A percentile compares a stretch with the other conserved stretches of the same genome.
phyloP scores from a whole-genome alignment of 2,113 vertebrate species.

The Martes martes region DNA sequence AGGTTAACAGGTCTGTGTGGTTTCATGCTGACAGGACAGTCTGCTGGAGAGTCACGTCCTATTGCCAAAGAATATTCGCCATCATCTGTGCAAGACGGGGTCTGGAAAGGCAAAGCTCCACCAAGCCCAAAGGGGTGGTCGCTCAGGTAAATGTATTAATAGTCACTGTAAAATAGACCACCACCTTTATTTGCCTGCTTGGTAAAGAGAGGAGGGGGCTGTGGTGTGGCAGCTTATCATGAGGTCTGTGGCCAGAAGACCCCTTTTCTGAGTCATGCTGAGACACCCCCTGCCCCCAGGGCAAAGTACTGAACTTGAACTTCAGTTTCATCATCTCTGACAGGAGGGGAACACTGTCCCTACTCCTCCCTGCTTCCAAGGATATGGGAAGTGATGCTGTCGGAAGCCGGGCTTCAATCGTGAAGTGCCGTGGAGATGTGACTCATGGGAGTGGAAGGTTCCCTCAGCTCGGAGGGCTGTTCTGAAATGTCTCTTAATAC shows the following conservation, averaged over 20 bases:
- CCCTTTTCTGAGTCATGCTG: not conserved
- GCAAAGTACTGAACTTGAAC: not conserved
- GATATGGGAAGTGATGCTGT: not conserved
- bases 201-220: not conserved
- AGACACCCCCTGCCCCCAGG: not conserved
- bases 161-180: not conserved
- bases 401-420: too few relatives aligned
- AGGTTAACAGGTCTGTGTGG: not conserved
- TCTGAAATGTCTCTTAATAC: not conserved
- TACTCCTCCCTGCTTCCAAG: not conserved
- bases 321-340: not conserved
- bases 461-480: not conserved
- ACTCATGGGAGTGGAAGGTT: accelerated
- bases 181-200: not conserved
- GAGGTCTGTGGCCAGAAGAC: not conserved
- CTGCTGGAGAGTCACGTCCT: too few relatives aligned
- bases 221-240: not conserved
- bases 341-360: not conserved
- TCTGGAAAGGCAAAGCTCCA: accelerated
- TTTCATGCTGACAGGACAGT: not conserved
- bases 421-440: not conserved
- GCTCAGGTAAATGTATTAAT: not conserved
- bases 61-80: not conserved
- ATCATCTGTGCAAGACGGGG: accelerated
- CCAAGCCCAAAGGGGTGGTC: not conserved